Evolutionary conservation across 2,113 vertebrate genomes (phyloP).

Genomic region (Hepsetus odoe): DNA sequence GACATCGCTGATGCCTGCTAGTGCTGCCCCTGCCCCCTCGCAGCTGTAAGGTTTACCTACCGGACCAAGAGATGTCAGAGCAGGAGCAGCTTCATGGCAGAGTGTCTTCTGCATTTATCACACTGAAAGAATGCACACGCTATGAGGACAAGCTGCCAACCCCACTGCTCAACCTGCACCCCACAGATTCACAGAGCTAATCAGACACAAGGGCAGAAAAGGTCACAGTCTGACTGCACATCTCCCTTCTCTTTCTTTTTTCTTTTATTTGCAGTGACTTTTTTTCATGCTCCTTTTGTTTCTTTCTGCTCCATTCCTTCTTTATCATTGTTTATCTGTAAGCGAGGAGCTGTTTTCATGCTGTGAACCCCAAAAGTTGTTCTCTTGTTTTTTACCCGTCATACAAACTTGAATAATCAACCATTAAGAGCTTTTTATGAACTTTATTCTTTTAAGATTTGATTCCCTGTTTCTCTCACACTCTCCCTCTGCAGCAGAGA

Average conservation of each 20-base stretch:
- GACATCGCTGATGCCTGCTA: background rate
- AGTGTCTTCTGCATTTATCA: slow-evolving; percentile 1
- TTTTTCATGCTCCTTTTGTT: background rate
- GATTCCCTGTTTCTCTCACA: too few relatives aligned
- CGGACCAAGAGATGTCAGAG: background rate
- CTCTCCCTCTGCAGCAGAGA: too few relatives aligned
- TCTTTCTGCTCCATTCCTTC: background rate
- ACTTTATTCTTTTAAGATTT: too few relatives aligned
- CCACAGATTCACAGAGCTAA: background rate
- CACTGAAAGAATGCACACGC: background rate
- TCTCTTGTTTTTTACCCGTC: too few relatives aligned
- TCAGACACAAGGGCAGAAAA: background rate
- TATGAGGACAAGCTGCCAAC: slow-evolving; percentile 11
- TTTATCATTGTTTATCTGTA: background rate
- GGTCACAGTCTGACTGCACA: background rate
- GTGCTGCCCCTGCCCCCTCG: background rate
- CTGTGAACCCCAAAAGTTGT: too few relatives aligned
- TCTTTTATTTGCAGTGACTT: background rate
- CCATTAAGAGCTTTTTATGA: too few relatives aligned
- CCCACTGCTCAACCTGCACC: background rate
- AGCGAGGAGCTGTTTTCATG: too few relatives aligned
- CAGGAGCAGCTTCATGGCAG: background rate
- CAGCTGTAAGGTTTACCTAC: background rate
- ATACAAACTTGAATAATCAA: too few relatives aligned
- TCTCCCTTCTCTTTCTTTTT: background rate